Conservation (phyloP, 2,888 invertebrate genomes). For the Barypeithes pellucidus region DNA sequence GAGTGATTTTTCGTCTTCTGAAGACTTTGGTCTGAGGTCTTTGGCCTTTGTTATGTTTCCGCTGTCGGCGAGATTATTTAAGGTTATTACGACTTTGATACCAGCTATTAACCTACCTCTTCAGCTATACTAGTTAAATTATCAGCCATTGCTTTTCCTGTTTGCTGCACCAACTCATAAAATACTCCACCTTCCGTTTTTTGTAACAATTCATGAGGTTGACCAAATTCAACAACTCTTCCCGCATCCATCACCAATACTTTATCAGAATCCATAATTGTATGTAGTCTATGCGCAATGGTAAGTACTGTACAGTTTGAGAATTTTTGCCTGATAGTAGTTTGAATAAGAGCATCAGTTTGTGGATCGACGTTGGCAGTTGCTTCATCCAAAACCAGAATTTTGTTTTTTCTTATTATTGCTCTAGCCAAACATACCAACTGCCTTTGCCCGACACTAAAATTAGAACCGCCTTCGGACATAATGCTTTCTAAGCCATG, state of each 20-base stretch:
- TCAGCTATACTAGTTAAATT: slow-evolving; percentile 60
- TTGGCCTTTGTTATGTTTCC: no score
- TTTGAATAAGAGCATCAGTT: slow-evolving; percentile 85
- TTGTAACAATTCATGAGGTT: slow-evolving; percentile 79
- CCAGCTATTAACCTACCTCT: slow-evolving; percentile 44
- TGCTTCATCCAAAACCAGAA: slow-evolving; percentile 77
- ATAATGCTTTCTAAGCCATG: slow-evolving; percentile 79
- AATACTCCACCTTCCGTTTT: slow-evolving; percentile 59
- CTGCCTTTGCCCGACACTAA: slow-evolving; percentile 75
- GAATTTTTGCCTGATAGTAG: slow-evolving; percentile 83
- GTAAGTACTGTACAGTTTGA: slow-evolving; percentile 86
- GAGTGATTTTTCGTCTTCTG: no score
- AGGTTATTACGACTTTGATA: no score
- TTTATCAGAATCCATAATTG: slow-evolving; percentile 89
- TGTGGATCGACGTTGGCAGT: slow-evolving; percentile 88
- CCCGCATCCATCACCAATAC: slow-evolving; percentile 88
- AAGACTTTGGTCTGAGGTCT: no score
- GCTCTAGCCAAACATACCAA: slow-evolving; percentile 81
- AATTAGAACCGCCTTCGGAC: slow-evolving; percentile 79
- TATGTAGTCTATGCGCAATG: slow-evolving; percentile 88
- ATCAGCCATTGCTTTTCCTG: slow-evolving; percentile 71
- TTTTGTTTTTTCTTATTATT: slow-evolving; percentile 69
- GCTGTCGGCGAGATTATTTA: no score
- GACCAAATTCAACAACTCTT: slow-evolving; percentile 81
- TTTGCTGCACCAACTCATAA: slow-evolving; percentile 77